phyloP scores from a whole-genome alignment of 2,888 invertebrate species.

The Drosophila longiperda region DNA sequence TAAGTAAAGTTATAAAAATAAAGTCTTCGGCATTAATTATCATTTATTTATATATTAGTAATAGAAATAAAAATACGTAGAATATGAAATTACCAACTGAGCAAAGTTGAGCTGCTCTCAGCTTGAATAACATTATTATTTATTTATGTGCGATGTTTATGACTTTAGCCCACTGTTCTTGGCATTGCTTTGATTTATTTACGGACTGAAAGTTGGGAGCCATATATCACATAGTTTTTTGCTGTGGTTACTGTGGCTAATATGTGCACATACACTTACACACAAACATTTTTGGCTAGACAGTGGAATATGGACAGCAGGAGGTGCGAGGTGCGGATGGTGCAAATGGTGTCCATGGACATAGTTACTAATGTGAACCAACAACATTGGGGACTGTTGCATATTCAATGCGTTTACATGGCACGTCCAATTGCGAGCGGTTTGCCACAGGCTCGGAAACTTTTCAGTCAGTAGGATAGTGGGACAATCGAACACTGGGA shows the following conservation, averaged over 20 bases:
- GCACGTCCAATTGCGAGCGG: constrained; percentile 13
- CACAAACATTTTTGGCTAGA: constrained; percentile 57
- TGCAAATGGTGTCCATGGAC: constrained; percentile 5
- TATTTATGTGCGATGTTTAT: background rate
- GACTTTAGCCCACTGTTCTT: constrained; percentile 52
- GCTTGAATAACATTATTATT: background rate
- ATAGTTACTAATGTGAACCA: constrained; percentile 27
- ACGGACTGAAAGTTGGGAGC: constrained; percentile 62
- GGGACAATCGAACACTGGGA: constrained; percentile 8
- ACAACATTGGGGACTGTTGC: constrained; percentile 56
- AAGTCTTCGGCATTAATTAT: background rate
- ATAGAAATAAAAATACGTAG: background rate
- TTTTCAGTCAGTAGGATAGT: constrained; percentile 29
- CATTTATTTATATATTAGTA: background rate
- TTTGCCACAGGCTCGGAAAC: constrained; percentile 43
- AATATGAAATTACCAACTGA: background rate
- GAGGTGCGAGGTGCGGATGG: background rate
- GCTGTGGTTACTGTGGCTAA: constrained; percentile 66
- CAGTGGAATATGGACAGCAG: constrained; percentile 37
- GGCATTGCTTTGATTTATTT: constrained; percentile 63
- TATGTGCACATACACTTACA: constrained; percentile 54
- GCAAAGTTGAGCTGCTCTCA: background rate
- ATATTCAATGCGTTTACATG: constrained; percentile 47
- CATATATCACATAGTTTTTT: constrained; percentile 47
- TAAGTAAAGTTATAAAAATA: background rate